phyloP scores from a whole-genome alignment of 2,113 vertebrate species.

The Perca flavescens region DNA sequence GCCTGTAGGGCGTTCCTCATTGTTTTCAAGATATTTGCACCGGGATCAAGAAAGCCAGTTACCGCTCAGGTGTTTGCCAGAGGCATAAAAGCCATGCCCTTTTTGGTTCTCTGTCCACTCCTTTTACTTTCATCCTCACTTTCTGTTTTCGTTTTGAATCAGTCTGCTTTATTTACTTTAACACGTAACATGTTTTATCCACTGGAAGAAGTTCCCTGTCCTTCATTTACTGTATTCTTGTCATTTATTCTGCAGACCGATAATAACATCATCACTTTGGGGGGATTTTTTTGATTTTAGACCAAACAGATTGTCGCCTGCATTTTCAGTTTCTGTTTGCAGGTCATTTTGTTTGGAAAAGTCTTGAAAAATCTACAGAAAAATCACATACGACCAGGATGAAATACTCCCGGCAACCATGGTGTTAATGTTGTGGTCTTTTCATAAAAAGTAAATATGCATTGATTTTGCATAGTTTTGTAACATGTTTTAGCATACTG shows the following conservation, averaged over 20 bases:
- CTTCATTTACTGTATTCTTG: background rate
- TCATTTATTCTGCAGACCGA: background rate
- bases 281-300: background rate
- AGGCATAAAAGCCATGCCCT: background rate
- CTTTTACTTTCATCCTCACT: conserved; percentile 40
- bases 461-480: background rate
- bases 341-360: background rate
- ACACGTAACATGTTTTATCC: background rate
- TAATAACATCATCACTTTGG: background rate
- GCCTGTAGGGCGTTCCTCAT: background rate
- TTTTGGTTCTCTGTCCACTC: background rate
- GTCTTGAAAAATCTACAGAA: background rate
- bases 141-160: conserved; percentile 28
- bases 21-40: conserved; percentile 3
- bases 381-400: background rate
- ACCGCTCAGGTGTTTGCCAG: background rate
- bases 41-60: background rate
- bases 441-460: background rate
- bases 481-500: no score
- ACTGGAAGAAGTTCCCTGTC: background rate
- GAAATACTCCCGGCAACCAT: background rate
- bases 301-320: no score
- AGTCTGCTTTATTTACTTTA: background rate
- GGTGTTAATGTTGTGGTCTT: background rate
- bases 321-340: background rate